phyloP scores from a whole-genome alignment of 2,888 invertebrate genomes.

The Spialia ferax region DNA sequence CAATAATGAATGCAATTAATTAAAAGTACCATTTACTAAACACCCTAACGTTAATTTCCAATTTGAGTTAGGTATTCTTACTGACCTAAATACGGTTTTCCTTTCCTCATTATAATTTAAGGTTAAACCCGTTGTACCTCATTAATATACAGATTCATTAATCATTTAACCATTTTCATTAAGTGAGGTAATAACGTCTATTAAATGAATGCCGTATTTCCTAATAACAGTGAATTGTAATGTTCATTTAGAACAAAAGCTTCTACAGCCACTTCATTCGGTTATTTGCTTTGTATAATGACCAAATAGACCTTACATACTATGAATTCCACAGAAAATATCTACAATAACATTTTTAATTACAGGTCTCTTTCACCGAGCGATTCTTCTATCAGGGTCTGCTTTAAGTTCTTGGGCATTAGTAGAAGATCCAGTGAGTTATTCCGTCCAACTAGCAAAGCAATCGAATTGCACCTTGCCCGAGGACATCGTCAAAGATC shows the following conservation, averaged over 20 bases:
- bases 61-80: not conserved
- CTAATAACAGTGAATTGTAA: conserved; percentile 10
- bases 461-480: conserved; percentile 94
- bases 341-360: conserved; percentile 47
- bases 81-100: not conserved
- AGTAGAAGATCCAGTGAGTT: conserved; percentile 94
- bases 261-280: not conserved
- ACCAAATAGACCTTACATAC: not conserved
- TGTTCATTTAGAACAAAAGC: conserved; percentile 1
- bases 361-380: conserved; percentile 94
- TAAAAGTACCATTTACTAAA: conserved; percentile 32
- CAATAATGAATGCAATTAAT: no score
- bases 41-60: not conserved
- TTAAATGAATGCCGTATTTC: conserved; percentile 15
- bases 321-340: not conserved
- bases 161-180: conserved; percentile 28
- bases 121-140: conserved; percentile 13
- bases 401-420: conserved; percentile 96
- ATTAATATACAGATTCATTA: conserved; percentile 24
- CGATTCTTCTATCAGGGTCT: conserved; percentile 95
- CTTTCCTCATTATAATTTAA: conserved; percentile 14
- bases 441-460: conserved; percentile 93
- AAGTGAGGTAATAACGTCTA: conserved; percentile 19
- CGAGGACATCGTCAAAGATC: conserved; percentile 93
- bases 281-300: not conserved